Conservation (phyloP, 2,797 vertebrate species). For the Chaetodon trifasciatus region DNA sequence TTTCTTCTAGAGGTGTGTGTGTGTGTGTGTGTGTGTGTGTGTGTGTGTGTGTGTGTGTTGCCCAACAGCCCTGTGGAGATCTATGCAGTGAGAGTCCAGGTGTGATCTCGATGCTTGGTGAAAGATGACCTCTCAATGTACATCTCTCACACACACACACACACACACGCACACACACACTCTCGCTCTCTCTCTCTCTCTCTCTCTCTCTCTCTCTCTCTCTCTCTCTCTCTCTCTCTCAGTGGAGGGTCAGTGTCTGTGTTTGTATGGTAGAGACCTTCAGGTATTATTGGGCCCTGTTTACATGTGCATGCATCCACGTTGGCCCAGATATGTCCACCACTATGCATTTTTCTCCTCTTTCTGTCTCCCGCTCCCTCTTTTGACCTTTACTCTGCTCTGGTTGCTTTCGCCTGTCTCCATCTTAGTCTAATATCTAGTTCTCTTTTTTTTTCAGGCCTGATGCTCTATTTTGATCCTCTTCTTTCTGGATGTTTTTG, state of each 20-base stretch:
- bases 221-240: constrained; percentile 8
- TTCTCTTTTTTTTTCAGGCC: background rate
- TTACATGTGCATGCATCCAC: constrained; percentile 46
- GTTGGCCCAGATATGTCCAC: constrained; percentile 67
- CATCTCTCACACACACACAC: constrained; percentile 23
- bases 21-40: constrained; percentile 3
- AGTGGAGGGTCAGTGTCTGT: constrained; percentile 53
- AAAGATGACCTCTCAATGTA: constrained; percentile 69
- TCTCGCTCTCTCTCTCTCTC: background rate
- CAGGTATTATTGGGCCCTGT: constrained; percentile 58
- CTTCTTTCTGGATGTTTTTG: background rate
- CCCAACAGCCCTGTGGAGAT: constrained; percentile 48
- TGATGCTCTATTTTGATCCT: background rate
- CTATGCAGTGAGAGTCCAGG: constrained; percentile 38
- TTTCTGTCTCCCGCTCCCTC: constrained; percentile 7
- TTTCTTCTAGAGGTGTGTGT: constrained; percentile 27
- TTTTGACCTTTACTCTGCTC: constrained; percentile 48
- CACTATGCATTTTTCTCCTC: constrained; percentile 49
- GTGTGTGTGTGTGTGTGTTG: constrained; percentile 30
- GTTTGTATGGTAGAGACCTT: constrained; percentile 62
- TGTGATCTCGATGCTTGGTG: constrained; percentile 70
- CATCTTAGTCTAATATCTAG: constrained; percentile 4
- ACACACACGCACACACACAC: constrained; percentile 36
- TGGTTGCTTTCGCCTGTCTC: constrained; percentile 19
- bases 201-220: constrained; percentile 8